phyloP scores from a whole-genome alignment of 2,797 vertebrate species.

The Limnodromus scolopaceus region DNA sequence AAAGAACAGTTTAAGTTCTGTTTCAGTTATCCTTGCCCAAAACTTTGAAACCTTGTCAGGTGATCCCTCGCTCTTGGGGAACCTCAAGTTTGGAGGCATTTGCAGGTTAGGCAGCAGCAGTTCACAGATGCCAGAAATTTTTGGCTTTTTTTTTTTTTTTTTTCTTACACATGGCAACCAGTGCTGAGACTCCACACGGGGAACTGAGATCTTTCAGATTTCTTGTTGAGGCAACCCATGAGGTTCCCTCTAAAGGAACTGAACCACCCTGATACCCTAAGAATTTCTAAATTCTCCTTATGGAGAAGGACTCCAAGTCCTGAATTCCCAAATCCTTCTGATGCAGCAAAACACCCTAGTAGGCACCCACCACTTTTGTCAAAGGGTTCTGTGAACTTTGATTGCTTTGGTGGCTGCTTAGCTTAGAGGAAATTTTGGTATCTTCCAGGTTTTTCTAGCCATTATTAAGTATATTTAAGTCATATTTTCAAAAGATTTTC shows the following conservation, averaged over 20 bases:
- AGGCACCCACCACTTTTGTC: not conserved
- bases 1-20: not conserved
- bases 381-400: not conserved
- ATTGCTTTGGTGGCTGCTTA: not conserved
- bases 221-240: not conserved
- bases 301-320: not conserved
- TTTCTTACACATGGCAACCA: not conserved
- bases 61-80: not conserved
- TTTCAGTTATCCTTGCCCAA: not conserved
- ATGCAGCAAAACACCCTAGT: not conserved
- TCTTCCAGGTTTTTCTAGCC: not conserved
- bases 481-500: not conserved
- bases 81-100: not conserved
- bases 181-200: not conserved
- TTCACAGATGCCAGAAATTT: not conserved
- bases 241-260: not conserved
- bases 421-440: not conserved
- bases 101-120: not conserved
- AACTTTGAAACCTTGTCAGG: not conserved
- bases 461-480: not conserved
- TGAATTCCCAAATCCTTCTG: not conserved
- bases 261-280: not conserved
- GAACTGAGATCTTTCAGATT: not conserved
- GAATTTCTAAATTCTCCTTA: not conserved
- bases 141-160: too few species aligned